Conservation (phyloP, 2,797 vertebrate species). For the Orestias chungarensis region DNA sequence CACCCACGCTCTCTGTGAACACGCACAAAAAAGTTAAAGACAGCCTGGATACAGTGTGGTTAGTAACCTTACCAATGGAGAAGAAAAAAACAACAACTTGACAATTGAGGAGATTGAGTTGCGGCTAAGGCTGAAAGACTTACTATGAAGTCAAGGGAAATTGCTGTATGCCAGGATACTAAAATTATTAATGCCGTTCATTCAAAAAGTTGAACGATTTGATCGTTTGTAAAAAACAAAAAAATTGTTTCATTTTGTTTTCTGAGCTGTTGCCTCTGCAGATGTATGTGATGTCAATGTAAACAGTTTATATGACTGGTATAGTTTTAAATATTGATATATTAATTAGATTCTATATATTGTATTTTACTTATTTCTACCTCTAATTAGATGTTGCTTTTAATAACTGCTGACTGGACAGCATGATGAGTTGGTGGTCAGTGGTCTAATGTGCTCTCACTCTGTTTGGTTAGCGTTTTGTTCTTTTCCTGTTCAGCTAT, state of each 20-base stretch:
- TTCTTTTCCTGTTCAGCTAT: neutral
- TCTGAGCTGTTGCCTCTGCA: neutral
- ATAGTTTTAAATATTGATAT: neutral
- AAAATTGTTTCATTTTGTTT: too few relatives aligned
- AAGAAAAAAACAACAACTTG: too few relatives aligned
- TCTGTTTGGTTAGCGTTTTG: neutral
- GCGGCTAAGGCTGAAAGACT: too few relatives aligned
- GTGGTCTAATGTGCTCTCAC: neutral
- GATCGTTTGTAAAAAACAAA: neutral
- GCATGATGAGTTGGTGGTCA: neutral
- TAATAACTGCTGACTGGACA: neutral
- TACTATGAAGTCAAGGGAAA: neutral
- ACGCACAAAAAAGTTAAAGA: too few relatives aligned
- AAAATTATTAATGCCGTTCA: neutral
- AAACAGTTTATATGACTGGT: too few relatives aligned
- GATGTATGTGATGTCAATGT: neutral
- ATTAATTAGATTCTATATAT: neutral
- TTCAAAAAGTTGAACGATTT: neutral
- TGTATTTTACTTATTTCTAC: neutral
- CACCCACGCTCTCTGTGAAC: too few relatives aligned
- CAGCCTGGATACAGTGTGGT: too few relatives aligned
- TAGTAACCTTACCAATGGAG: too few relatives aligned
- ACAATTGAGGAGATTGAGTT: too few relatives aligned
- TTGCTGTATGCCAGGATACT: neutral
- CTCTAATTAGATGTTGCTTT: neutral